Conservation (phyloP, 2,113 vertebrate genomes). For the Abramis brama region DNA sequence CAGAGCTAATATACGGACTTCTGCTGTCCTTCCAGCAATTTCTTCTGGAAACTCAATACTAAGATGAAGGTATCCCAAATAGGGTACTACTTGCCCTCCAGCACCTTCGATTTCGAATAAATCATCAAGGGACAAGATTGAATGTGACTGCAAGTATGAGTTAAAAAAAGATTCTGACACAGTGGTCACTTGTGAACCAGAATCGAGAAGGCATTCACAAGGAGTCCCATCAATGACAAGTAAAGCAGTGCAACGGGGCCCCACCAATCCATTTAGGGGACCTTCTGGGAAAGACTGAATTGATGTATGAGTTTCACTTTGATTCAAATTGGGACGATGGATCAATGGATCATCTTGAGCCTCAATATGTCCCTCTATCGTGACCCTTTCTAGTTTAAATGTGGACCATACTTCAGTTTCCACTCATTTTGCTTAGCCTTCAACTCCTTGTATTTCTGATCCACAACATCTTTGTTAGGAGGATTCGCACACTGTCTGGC, state of each 20-base stretch:
- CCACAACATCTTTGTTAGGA: background rate
- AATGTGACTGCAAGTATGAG: no score
- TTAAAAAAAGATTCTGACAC: no score
- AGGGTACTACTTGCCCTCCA: no score
- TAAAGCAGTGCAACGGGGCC: background rate
- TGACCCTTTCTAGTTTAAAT: conserved; percentile 38
- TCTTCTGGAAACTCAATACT: no score
- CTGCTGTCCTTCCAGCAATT: no score
- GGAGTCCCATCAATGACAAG: background rate
- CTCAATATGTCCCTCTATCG: conserved; percentile 36
- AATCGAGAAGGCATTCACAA: conserved; percentile 5
- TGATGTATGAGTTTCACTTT: background rate
- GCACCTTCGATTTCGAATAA: no score
- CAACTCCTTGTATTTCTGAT: conserved; percentile 29
- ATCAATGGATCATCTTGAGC: background rate
- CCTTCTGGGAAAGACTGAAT: background rate
- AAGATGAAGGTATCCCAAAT: no score
- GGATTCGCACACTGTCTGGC: conserved; percentile 4
- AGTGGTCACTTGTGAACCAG: conserved; percentile 32
- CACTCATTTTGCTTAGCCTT: background rate
- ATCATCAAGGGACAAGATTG: no score
- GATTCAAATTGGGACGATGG: background rate
- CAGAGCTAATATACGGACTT: no score
- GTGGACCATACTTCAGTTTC: background rate
- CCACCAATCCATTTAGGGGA: conserved; percentile 9